Conservation (phyloP, 1,140 invertebrate genomes). For the Drosophila baimaii region DNA sequence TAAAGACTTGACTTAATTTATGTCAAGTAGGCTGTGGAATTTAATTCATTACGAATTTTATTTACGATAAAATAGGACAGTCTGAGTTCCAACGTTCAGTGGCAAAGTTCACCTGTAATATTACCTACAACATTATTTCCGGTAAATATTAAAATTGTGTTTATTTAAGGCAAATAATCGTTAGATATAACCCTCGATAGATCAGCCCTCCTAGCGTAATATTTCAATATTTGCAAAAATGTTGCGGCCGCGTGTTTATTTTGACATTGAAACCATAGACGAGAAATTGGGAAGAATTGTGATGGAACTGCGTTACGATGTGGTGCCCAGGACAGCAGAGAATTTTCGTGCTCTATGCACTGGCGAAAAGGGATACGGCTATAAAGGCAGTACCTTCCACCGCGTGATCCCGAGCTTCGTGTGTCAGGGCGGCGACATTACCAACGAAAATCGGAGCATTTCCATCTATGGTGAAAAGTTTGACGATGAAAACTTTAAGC, state of each 20-base stretch:
- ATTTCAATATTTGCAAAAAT: constrained; percentile 45
- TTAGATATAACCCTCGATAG: constrained; percentile 2
- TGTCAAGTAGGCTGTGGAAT: background rate
- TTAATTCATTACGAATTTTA: background rate
- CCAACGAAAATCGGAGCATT: constrained; percentile 96
- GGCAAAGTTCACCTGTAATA: constrained; percentile 7
- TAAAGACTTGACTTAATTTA: no score
- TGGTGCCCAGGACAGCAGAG: constrained; percentile 95
- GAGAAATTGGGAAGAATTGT: constrained; percentile 34
- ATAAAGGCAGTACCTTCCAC: constrained; percentile 95
- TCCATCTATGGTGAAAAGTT: constrained; percentile 98
- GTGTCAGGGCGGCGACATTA: constrained; percentile 98
- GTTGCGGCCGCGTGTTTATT: constrained; percentile 34
- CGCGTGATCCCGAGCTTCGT: constrained; percentile 98
- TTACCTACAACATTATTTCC: no score
- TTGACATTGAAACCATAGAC: constrained; percentile 23
- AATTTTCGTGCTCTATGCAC: no score
- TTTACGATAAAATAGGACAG: background rate
- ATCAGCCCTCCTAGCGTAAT: constrained; percentile 45
- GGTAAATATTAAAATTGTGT: constrained; percentile 6
- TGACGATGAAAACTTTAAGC: constrained; percentile 96
- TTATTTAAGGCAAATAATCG: background rate
- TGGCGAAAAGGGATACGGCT: constrained; percentile 97
- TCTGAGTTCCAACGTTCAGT: background rate
- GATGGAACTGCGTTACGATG: constrained; percentile 92